Percentiles rank a stretch among this genome's conserved stretches.
These are phyloP conservation scores for Plumapathes pennacea DNA, from an alignment of 92 coral and sea anemone genomes.

Conservation along the genomic window DNA sequence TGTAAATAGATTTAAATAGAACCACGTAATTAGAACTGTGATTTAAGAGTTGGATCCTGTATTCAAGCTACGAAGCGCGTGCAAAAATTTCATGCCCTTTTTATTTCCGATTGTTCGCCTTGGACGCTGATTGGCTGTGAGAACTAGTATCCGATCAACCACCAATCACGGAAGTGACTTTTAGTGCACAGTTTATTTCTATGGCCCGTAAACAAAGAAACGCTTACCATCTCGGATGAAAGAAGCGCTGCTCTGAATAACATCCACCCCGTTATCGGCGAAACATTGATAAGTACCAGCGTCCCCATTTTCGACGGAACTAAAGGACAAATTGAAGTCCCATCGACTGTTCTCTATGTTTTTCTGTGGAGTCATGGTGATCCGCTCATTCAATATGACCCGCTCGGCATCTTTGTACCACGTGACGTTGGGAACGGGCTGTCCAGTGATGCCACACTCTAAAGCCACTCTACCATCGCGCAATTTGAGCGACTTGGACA, in stretches of 20 bases:
- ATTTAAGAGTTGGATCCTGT: too few relatives aligned
- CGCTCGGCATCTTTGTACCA: slow-evolving; percentile 80
- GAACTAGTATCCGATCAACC: too few relatives aligned
- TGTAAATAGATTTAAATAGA: too few relatives aligned
- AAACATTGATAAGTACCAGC: slow-evolving; percentile 88
- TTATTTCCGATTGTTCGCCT: too few relatives aligned
- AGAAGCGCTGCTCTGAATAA: slow-evolving; percentile 80
- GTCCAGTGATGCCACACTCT: slow-evolving; percentile 79
- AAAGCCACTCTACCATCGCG: slow-evolving; percentile 22
- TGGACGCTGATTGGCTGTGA: too few relatives aligned
- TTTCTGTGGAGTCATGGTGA: slow-evolving; percentile 41
- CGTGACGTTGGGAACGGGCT: slow-evolving; percentile 84
- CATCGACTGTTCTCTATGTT: slow-evolving; percentile 2
- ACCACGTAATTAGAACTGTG: too few relatives aligned
- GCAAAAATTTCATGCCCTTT: too few relatives aligned
- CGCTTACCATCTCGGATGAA: slow-evolving; percentile 74
- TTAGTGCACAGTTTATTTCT: neutral
- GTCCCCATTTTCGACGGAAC: slow-evolving; percentile 65
- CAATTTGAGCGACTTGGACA: slow-evolving; percentile 48
- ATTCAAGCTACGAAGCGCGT: too few relatives aligned
- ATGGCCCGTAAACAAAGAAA: too few relatives aligned
- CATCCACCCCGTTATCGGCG: slow-evolving; percentile 84
- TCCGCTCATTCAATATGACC: slow-evolving; percentile 45
- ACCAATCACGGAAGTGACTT: neutral
- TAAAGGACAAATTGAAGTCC: slow-evolving; percentile 47